Percentiles rank a stretch among this genome's conserved stretches.
phyloP scores from a whole-genome alignment of 2,113 vertebrate genomes.

The Ardeotis arabs region DNA sequence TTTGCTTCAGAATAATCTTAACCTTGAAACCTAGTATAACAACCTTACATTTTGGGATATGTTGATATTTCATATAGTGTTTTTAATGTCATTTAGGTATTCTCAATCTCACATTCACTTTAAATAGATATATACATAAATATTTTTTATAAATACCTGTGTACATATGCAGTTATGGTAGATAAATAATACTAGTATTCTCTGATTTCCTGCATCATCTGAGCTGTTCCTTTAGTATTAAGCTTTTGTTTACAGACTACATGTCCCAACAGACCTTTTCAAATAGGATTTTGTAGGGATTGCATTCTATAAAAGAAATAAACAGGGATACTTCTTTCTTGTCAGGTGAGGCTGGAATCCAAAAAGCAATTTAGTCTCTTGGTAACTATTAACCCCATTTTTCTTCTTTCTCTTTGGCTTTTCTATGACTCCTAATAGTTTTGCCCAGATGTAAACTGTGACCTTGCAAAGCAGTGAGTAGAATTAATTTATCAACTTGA shows the following conservation, averaged over 20 bases:
- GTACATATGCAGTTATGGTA: not conserved
- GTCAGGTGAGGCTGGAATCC: not conserved
- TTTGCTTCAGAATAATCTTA: not conserved
- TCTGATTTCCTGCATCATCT: not conserved
- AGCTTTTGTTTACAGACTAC: not conserved
- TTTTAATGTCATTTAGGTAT: not conserved
- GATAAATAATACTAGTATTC: not conserved
- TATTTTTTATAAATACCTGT: not conserved
- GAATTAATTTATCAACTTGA: not conserved
- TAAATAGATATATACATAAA: fast-evolving
- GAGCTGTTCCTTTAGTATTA: not conserved
- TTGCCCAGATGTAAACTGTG: not conserved
- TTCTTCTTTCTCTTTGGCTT: not conserved
- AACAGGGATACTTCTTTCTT: not conserved
- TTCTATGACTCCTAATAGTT: not conserved
- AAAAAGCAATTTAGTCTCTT: not conserved
- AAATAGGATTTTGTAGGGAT: not conserved
- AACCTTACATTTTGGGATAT: not conserved
- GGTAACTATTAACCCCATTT: not conserved
- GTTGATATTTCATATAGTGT: fast-evolving
- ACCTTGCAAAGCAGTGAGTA: not conserved
- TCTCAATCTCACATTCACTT: not conserved
- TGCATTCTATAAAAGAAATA: not conserved
- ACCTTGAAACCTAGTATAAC: not conserved
- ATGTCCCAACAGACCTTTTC: not conserved